Percentiles rank a stretch among this genome's conserved stretches.
phyloP scores from a whole-genome alignment of 2,113 vertebrate genomes.

The Tichodroma muraria region DNA sequence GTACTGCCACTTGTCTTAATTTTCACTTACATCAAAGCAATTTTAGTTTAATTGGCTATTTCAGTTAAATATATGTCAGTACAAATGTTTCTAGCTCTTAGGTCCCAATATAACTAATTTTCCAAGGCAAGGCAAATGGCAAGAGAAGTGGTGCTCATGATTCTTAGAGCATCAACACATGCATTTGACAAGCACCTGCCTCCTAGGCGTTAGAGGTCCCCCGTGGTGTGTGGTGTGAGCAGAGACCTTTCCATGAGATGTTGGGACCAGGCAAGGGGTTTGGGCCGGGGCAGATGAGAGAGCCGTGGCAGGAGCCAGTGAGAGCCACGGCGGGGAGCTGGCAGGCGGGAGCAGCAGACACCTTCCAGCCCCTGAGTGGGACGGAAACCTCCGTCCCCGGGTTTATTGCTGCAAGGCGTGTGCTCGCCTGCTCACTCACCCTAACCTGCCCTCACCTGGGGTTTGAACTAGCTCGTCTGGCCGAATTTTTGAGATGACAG shows the following conservation, averaged over 20 bases:
- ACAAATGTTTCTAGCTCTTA: background rate
- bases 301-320: background rate
- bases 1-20: background rate
- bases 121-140: background rate
- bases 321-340: background rate
- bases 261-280: background rate
- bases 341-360: background rate
- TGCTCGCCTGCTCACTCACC: background rate
- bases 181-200: background rate
- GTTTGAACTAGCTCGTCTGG: background rate
- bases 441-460: background rate
- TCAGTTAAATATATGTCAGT: background rate
- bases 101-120: background rate
- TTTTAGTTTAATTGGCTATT: slow-evolving; percentile 18
- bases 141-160: background rate
- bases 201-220: background rate
- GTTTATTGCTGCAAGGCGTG: background rate
- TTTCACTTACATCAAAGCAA: background rate
- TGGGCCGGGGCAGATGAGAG: background rate
- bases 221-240: rapidly evolving
- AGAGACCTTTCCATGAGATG: background rate
- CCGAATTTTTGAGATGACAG: background rate
- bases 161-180: background rate
- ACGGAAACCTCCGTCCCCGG: background rate
- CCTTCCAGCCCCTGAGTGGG: background rate